phyloP scores from a whole-genome alignment of 2,797 vertebrate species.

The Lepus oiostolus region DNA sequence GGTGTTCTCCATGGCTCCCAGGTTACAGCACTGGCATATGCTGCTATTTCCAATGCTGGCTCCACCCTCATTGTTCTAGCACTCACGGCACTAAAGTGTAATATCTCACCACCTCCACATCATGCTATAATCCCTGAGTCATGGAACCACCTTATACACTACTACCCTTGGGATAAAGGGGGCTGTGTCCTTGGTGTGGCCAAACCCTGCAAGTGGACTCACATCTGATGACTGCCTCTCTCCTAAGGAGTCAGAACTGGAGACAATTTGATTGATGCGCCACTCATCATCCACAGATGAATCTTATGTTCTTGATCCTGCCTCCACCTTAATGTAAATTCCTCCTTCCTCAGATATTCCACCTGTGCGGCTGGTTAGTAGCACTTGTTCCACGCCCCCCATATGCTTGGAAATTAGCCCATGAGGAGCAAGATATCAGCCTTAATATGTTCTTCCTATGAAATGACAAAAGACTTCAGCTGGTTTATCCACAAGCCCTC shows the following conservation, averaged over 20 bases:
- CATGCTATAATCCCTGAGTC: rapidly evolving
- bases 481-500: neutral
- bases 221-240: neutral
- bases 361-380: neutral
- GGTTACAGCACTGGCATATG: neutral
- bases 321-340: neutral
- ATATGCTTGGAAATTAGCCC: neutral
- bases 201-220: neutral
- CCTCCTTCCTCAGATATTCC: neutral
- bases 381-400: neutral
- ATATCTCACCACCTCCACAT: neutral
- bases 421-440: neutral
- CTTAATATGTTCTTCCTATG: neutral
- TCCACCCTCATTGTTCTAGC: neutral
- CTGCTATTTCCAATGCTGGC: neutral
- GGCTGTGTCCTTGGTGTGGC: neutral
- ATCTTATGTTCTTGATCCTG: neutral
- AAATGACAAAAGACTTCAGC: neutral
- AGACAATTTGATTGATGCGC: neutral
- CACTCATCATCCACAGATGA: neutral
- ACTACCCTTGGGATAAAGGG: neutral
- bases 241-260: neutral
- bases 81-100: neutral
- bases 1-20: neutral
- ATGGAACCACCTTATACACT: neutral